Conservation (phyloP, 2,797 vertebrate species). For the Manis javanica region DNA sequence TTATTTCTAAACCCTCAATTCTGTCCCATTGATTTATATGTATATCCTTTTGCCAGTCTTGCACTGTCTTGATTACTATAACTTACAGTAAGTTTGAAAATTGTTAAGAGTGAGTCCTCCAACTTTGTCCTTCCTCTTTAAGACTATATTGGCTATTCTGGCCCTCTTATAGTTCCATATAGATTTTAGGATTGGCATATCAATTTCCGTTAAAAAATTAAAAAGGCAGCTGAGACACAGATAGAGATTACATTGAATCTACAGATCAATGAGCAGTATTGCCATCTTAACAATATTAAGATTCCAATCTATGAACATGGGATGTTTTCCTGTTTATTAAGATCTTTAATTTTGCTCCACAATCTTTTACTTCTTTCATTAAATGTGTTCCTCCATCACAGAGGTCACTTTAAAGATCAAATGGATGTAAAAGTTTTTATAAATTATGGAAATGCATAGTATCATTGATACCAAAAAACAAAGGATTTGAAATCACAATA, state of each 20-base stretch:
- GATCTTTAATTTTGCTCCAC: not conserved
- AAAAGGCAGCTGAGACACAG: not conserved
- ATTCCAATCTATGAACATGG: not conserved
- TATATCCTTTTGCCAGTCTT: not conserved
- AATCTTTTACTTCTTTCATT: not conserved
- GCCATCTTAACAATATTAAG: not conserved
- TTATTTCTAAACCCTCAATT: not conserved
- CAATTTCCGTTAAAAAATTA: not conserved
- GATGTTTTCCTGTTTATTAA: not conserved
- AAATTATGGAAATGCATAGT: not conserved
- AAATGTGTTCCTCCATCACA: not conserved
- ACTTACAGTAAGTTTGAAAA: not conserved
- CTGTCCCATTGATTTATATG: not conserved
- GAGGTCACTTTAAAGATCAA: not conserved
- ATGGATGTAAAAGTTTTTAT: not conserved
- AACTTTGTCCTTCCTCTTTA: not conserved
- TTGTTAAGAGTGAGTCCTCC: not conserved
- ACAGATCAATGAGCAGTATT: not conserved
- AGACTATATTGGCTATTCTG: not conserved
- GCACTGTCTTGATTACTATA: not conserved
- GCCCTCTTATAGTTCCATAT: not conserved
- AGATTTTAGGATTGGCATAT: not conserved
- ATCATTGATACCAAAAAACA: not conserved
- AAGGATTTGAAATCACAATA: slow-evolving; percentile 10
- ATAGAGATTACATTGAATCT: not conserved